Evolutionary conservation across 1,140 invertebrate species (phyloP), one percentile per base, ranked within the genome.

Genomic region (Rhagoletis zephyria): DNA sequence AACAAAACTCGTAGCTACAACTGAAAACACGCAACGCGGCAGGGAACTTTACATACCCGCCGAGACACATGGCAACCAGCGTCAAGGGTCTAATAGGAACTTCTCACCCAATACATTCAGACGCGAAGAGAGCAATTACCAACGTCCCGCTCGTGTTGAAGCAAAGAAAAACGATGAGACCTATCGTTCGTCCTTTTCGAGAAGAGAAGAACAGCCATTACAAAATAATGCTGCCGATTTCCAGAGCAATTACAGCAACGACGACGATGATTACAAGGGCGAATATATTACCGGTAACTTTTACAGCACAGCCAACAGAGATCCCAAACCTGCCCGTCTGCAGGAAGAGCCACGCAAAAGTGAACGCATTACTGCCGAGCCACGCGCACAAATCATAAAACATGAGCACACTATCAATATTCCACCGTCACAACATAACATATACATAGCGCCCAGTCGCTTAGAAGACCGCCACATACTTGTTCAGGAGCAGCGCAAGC

Each of bases 351-450:
- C 88, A n/a, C 77, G 87, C 88, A 74, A 77, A 42, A 61, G 45
- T n/a, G 60, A 61, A 16, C 60, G 61, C 19, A 67, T 65, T 48
- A 51, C 45, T 30, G 59, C 65, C 1, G 85, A 56, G 40, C 85
- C 59, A 16, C 74, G 16, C 42, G 87, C 89, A 9, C 91, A 91
- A 42, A 90, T 92, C 65, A 92, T 92, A 42, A 92, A 91, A 87
- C 91, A 92, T 51, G 91, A 92, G 86, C 91, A 92, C 87, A 92
- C 91, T 77, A 91, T 92, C n/a, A 90, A 90, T 19, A 60, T 92
- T 74, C 90, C 91, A 10, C 90, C 91, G 9, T 91, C 91, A 4
- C 91, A 92, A 88, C 91, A 92, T 60, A 92, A 92, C 45, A 92
- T 92, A 9, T 92, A 92, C 59, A 14, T 92, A 59, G 89, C 89